Evolutionary conservation across 2,888 invertebrate species (phyloP).

Genomic region (Shargacucullia verbasci): DNA sequence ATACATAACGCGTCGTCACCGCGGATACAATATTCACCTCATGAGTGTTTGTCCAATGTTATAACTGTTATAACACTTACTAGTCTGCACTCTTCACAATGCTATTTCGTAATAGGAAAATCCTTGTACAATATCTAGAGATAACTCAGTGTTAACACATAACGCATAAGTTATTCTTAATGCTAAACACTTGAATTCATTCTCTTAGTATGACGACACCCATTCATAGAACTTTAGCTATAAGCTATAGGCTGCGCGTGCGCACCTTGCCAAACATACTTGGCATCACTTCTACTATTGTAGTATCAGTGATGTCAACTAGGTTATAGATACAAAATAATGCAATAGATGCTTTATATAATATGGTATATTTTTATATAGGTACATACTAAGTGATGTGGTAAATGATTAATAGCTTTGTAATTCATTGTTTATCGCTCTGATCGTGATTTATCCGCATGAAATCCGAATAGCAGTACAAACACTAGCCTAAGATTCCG

Average conservation of each 20-base stretch:
- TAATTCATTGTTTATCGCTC: neutral
- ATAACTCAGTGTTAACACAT: neutral
- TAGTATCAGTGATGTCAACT: neutral
- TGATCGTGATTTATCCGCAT: constrained; percentile 1
- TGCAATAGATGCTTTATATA: too few species aligned
- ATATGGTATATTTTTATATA: too few species aligned
- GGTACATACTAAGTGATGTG: neutral
- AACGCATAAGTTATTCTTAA: neutral
- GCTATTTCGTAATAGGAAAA: constrained; percentile 33
- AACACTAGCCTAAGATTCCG: neutral
- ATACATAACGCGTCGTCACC: constrained; percentile 29
- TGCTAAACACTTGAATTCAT: constrained; percentile 6
- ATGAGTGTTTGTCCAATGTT: constrained; percentile 34
- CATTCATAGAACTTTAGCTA: neutral
- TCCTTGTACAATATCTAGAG: constrained; percentile 24
- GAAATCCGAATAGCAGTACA: neutral
- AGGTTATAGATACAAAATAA: too few species aligned
- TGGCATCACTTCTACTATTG: constrained; percentile 6
- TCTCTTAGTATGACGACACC: neutral
- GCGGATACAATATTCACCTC: constrained; percentile 11
- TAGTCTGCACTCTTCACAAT: constrained; percentile 25
- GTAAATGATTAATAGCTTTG: neutral
- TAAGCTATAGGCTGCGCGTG: neutral
- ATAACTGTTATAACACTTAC: constrained; percentile 31
- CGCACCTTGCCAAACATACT: constrained; percentile 3